phyloP scores from a whole-genome alignment of 1,140 invertebrate species.

The Drusus annulatus region DNA sequence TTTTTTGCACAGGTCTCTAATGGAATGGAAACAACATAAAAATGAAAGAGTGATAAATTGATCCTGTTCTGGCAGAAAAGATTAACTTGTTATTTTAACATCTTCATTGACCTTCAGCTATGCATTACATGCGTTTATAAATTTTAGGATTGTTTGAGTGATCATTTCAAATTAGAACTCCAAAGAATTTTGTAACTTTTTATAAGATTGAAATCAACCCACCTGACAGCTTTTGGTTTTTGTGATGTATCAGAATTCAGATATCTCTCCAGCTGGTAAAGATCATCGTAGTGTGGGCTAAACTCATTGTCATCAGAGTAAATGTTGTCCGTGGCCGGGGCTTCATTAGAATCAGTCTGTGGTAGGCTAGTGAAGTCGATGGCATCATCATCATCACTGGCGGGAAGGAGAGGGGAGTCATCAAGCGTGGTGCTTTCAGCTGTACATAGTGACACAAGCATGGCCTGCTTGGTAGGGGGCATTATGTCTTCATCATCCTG shows the following conservation, averaged over 20 bases:
- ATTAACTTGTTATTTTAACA: too few relatives aligned
- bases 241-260: conserved; percentile 22
- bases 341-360: conserved; percentile 32
- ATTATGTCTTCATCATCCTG: conserved; percentile 54
- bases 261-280: conserved; percentile 49
- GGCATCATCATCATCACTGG: conserved; percentile 42
- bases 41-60: too few relatives aligned
- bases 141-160: neutral
- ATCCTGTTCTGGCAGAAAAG: too few relatives aligned
- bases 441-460: neutral
- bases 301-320: conserved; percentile 49
- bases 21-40: too few relatives aligned
- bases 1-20: too few relatives aligned
- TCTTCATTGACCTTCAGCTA: neutral
- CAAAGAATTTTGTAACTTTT: neutral
- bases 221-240: conserved; percentile 43
- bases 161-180: neutral
- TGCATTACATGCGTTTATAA: neutral
- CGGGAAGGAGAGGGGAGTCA: neutral
- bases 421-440: neutral
- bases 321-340: conserved; percentile 11
- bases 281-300: conserved; percentile 43
- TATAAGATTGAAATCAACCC: neutral
- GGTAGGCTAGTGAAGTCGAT: conserved; percentile 31
- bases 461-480: conserved; percentile 50